Percentiles rank a stretch among this genome's conserved stretches.
These are phyloP conservation scores for Cebidichthys violaceus DNA, from an alignment of 2,113 vertebrate species.

Conservation along the genomic window DNA sequence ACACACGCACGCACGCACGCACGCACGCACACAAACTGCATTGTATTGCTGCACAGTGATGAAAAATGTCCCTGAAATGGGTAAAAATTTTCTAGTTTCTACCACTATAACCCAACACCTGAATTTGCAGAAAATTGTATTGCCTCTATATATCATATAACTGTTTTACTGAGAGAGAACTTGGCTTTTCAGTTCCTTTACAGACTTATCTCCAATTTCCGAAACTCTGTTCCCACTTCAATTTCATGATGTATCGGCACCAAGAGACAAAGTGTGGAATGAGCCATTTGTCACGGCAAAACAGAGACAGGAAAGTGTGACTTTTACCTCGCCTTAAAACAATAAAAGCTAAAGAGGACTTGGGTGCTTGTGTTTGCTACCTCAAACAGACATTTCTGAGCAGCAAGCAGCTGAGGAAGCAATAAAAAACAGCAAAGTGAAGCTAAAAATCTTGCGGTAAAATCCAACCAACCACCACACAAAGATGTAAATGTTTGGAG, in stretches of 20 bases:
- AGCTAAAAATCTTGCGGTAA: not conserved
- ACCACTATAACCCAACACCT: not conserved
- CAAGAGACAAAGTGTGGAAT: not conserved
- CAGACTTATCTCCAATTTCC: constrained; percentile 11
- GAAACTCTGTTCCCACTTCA: constrained; percentile 39
- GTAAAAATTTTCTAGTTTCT: not conserved
- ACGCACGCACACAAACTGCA: not conserved
- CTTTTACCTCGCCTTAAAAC: not conserved
- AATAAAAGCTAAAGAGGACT: not conserved
- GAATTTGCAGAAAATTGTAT: constrained; percentile 20
- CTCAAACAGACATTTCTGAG: not conserved
- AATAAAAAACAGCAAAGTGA: not conserved
- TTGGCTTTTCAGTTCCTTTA: not conserved
- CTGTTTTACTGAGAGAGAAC: not conserved
- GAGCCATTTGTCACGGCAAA: constrained; percentile 30
- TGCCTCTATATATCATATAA: constrained; percentile 13
- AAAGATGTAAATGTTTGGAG: not conserved
- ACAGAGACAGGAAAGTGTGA: constrained; percentile 20
- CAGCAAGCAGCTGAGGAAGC: not conserved
- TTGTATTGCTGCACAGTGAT: not conserved
- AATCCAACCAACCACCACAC: not conserved
- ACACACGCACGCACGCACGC: not conserved
- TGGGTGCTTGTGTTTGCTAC: not conserved
- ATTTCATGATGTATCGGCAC: constrained; percentile 7
- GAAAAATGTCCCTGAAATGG: constrained; percentile 13